A percentile compares a stretch with the other conserved stretches of the same genome.
These are phyloP conservation scores for Diarsia rubi DNA, from an alignment of 2,888 invertebrate genomes.

Conservation along the genomic window DNA sequence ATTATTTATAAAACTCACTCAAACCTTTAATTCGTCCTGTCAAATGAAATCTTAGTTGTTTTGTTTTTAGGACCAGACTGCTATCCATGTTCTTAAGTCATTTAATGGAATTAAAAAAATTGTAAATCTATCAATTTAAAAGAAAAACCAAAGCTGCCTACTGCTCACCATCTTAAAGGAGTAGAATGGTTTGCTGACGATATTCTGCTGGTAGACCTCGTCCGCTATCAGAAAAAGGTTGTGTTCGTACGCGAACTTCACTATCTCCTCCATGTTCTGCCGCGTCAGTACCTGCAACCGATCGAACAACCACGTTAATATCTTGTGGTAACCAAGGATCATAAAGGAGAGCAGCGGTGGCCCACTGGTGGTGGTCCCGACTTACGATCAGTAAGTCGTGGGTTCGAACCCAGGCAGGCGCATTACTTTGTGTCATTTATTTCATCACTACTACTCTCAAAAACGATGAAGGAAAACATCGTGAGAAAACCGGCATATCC, in stretches of 20 bases:
- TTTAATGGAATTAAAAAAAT: neutral
- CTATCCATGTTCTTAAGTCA: neutral
- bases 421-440: no score
- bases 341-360: no score
- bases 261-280: slow-evolving; percentile 96
- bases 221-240: slow-evolving; percentile 97
- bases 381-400: no score
- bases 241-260: slow-evolving; percentile 96
- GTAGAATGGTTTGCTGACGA: slow-evolving; percentile 95
- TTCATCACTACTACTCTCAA: no score
- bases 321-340: neutral
- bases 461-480: no score
- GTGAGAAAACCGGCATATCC: no score
- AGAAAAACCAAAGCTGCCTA: neutral
- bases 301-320: neutral
- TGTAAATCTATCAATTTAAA: neutral
- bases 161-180: slow-evolving; percentile 96
- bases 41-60: neutral
- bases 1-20: neutral
- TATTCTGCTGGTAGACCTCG: slow-evolving; percentile 99
- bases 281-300: slow-evolving; percentile 93
- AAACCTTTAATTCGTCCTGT: neutral
- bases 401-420: no score
- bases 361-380: no score
- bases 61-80: neutral